These are phyloP conservation scores for Alligator sinensis DNA, from an alignment of 2,113 vertebrate species.

Conservation along the genomic window DNA sequence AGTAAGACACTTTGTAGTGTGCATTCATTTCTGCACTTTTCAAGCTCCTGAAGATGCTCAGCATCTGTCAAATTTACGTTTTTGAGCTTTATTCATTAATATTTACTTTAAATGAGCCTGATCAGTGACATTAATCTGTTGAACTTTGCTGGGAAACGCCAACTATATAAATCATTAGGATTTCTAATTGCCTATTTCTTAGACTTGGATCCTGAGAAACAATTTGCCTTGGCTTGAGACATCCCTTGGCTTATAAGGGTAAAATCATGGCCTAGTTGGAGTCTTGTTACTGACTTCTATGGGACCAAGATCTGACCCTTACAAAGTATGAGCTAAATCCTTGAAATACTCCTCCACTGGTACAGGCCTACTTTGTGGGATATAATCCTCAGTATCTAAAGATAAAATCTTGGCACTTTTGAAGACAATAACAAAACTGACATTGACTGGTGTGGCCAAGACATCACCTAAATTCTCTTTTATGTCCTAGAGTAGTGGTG, in stretches of 20 bases:
- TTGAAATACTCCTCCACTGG: too few species aligned
- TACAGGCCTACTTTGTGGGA: too few species aligned
- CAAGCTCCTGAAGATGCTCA: neutral
- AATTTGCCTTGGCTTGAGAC: neutral
- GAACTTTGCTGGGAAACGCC: neutral
- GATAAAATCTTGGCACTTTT: too few species aligned
- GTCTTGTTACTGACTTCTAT: neutral
- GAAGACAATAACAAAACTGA: too few species aligned
- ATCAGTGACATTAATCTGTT: neutral
- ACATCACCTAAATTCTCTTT: neutral
- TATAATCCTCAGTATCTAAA: too few species aligned
- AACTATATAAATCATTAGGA: neutral
- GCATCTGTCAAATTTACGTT: neutral
- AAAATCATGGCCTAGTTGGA: neutral
- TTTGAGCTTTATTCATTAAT: neutral
- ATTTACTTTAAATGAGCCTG: neutral
- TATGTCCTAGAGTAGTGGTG: neutral
- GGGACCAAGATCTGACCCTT: neutral
- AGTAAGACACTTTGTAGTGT: neutral
- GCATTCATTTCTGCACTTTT: neutral
- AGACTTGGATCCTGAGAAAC: slow-evolving; percentile 6
- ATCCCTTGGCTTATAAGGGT: slow-evolving; percentile 34
- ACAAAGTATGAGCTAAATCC: too few species aligned
- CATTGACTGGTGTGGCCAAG: too few species aligned
- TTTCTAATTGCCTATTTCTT: neutral